phyloP scores from a whole-genome alignment of 2,888 invertebrate genomes.

The Charanyca ferruginea region DNA sequence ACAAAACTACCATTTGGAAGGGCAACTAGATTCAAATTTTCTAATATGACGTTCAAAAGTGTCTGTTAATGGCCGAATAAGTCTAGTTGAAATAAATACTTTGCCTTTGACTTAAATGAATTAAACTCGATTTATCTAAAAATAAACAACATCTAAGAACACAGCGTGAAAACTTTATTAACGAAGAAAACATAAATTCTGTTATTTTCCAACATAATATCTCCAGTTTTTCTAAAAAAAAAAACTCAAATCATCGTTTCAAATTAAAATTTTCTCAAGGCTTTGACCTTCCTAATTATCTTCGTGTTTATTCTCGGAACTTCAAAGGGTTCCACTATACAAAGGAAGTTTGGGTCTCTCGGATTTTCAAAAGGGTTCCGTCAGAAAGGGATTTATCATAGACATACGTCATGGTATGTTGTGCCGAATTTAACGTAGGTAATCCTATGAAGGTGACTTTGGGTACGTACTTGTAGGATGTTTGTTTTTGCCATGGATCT shows the following conservation, averaged over 20 bases:
- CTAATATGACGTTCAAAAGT: too few relatives aligned
- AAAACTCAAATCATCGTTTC: slow-evolving; percentile 33
- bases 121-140: too few relatives aligned
- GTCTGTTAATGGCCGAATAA: too few relatives aligned
- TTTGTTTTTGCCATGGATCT: slow-evolving; percentile 31
- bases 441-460: slow-evolving; percentile 35
- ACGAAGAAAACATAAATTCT: slow-evolving; percentile 24
- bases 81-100: too few relatives aligned
- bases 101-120: too few relatives aligned
- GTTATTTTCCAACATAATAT: slow-evolving; percentile 5
- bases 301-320: slow-evolving; percentile 39
- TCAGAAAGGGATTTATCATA: slow-evolving; percentile 58
- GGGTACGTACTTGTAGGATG: slow-evolving; percentile 18
- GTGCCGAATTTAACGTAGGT: slow-evolving; percentile 36
- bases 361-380: slow-evolving; percentile 37
- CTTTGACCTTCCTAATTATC: slow-evolving; percentile 50
- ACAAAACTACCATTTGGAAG: too few relatives aligned
- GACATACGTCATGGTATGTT: slow-evolving; percentile 38
- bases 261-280: slow-evolving; percentile 49
- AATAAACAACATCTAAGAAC: not conserved
- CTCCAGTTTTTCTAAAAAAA: slow-evolving; percentile 16
- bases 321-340: slow-evolving; percentile 47
- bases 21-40: too few relatives aligned
- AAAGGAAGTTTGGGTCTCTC: slow-evolving; percentile 31
- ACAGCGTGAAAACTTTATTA: slow-evolving; percentile 11